Conservation (phyloP, 2,888 invertebrate genomes). For the Andrena bucephala region DNA sequence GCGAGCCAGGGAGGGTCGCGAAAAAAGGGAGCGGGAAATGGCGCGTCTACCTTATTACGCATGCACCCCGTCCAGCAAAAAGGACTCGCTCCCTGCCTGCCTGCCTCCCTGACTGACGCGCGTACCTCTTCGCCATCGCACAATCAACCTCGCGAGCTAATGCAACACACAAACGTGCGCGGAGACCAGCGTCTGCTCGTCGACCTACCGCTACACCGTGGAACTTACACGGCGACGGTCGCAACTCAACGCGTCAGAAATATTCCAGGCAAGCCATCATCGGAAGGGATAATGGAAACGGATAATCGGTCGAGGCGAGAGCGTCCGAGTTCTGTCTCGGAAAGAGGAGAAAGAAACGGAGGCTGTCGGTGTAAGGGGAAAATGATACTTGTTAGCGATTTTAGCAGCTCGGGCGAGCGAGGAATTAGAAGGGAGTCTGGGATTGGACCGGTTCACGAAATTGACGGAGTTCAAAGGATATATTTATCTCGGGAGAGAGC, state of each 20-base stretch:
- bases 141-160: not conserved
- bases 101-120: slow-evolving; percentile 75
- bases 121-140: slow-evolving; percentile 68
- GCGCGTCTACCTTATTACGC: slow-evolving; percentile 79
- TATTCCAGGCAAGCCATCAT: not conserved
- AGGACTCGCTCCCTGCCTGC: slow-evolving; percentile 41
- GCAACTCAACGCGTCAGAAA: not conserved
- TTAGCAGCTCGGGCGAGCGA: not conserved
- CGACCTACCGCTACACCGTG: not conserved
- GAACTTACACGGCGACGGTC: not conserved
- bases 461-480: slow-evolving; percentile 18
- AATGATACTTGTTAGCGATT: slow-evolving; percentile 40
- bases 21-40: slow-evolving; percentile 72
- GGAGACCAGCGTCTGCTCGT: not conserved
- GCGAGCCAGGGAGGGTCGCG: slow-evolving; percentile 10
- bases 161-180: not conserved
- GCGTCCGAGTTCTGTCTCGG: not conserved
- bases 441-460: slow-evolving; percentile 36
- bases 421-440: not conserved
- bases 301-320: not conserved
- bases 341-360: not conserved
- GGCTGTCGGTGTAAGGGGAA: not conserved
- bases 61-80: slow-evolving; percentile 78
- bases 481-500: slow-evolving; percentile 18
- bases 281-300: not conserved